Percentiles rank a stretch among this genome's conserved stretches.
These are phyloP conservation scores for Phrynosoma blainvillii DNA, from an alignment of 2,113 vertebrate genomes.

Conservation along the genomic window DNA sequence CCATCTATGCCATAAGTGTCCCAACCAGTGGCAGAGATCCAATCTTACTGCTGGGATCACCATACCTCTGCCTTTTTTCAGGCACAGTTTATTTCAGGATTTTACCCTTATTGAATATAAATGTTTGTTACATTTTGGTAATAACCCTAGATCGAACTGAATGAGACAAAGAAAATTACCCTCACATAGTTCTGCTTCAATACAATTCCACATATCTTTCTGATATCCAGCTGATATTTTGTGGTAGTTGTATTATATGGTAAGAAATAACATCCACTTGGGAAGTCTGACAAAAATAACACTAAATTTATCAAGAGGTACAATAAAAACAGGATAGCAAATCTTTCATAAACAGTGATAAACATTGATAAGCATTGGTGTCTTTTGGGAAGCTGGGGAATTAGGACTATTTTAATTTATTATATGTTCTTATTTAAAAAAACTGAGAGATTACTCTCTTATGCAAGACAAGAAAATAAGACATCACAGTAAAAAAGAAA, in stretches of 20 bases:
- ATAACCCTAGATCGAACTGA: neutral
- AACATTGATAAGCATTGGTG: neutral
- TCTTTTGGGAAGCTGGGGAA: neutral
- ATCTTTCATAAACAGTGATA: neutral
- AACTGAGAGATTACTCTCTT: constrained; percentile 12
- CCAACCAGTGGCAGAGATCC: neutral
- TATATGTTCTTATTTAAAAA: constrained; percentile 5
- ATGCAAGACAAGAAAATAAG: neutral
- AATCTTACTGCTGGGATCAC: neutral
- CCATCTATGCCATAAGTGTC: neutral
- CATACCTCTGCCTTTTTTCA: neutral
- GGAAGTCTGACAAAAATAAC: neutral
- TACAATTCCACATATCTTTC: neutral
- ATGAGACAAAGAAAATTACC: neutral
- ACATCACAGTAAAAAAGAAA: constrained; percentile 11
- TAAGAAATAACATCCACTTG: neutral
- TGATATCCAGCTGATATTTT: neutral
- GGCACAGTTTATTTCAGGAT: neutral
- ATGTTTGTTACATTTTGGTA: neutral
- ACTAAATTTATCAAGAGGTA: neutral
- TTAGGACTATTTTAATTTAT: neutral
- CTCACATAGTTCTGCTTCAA: neutral
- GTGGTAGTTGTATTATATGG: neutral
- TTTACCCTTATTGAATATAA: neutral
- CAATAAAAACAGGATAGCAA: neutral